phyloP scores from a whole-genome alignment of 2,797 vertebrate species.

The Remorina albescens region DNA sequence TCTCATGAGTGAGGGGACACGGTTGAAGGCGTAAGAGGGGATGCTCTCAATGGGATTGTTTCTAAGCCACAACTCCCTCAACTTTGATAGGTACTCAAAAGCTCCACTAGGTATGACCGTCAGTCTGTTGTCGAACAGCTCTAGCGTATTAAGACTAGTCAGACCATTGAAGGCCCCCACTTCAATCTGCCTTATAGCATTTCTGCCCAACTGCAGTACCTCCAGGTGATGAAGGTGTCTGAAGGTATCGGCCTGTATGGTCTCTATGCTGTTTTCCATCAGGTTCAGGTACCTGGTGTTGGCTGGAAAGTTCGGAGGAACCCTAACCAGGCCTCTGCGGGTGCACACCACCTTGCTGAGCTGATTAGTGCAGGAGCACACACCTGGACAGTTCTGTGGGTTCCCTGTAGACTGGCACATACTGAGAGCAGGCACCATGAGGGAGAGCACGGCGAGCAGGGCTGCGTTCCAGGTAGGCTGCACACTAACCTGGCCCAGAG shows the following conservation, averaged over 20 bases:
- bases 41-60: conserved; percentile 99
- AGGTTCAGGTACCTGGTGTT: conserved; percentile 96
- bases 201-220: conserved; percentile 95
- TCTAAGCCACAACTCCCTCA: conserved; percentile 96
- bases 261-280: conserved; percentile 98
- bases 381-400: conserved; percentile 94
- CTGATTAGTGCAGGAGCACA: conserved; percentile 97
- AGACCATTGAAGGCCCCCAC: conserved; percentile 97
- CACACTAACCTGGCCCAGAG: conserved; percentile 98
- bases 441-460: conserved; percentile 93
- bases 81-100: conserved; percentile 97
- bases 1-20: conserved; percentile 96
- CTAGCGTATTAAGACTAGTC: conserved; percentile 97
- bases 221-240: conserved; percentile 96
- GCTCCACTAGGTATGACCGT: conserved; percentile 98
- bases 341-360: conserved; percentile 98
- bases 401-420: conserved; percentile 89
- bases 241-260: conserved; percentile 97
- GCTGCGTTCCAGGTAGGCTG: conserved; percentile 95
- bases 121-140: conserved; percentile 97
- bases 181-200: conserved; percentile 96
- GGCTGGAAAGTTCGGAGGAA: conserved; percentile 93
- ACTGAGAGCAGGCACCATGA: conserved; percentile 93
- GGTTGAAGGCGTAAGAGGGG: conserved; percentile 97
- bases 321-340: conserved; percentile 91